Evolutionary conservation across 1,140 invertebrate genomes (phyloP), one percentile per base, ranked within the genome.

Genomic region (Acromyrmex charruanus): DNA sequence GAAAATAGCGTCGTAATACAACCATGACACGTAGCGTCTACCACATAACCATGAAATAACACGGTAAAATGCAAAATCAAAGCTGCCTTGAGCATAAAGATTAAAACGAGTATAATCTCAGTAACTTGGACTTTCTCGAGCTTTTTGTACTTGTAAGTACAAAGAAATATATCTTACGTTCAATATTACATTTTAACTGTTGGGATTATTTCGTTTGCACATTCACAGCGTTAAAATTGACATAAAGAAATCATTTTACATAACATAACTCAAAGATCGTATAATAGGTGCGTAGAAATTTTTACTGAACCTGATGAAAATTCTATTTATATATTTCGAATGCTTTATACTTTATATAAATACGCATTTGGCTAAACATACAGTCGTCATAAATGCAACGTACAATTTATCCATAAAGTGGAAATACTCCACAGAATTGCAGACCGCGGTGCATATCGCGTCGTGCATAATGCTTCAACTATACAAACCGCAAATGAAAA

Each of bases 401-500:
- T 18, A 53, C 12, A 39, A 82, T 61, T 82, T 82, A 74, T 12
- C 68, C 80, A 39, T 55, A 14, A 49, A 59, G 39, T 31, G 39
- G 12, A 59, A 49, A 44, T n/a, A 31, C 25, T 65, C 18, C 1
- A 35, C 63, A 31, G 25, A 82, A 59, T 58, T 28, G 68, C 25
- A 31, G 25, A 68, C 18, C 10, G 49, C 55, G 55, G n/a, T 53
- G n/a, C 44, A 51, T 80, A 58, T 74, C 66, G 35, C 61, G 49
- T 55, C 63, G 68, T 25, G 68, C 79, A 51, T 82, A 74, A 82
- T 59, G 44, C 28, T 53, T 0, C 55, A 55, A 51, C 59, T 84
- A 58, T 75, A 61, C 39, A 12, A 31, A 61, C 68, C 80, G 69
- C 80, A 49, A 35, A 61, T 44, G 69, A 74, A 84, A 84, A 75